A percentile compares a stretch with the other conserved stretches of the same genome.
Evolutionary conservation across 2,113 vertebrate genomes (phyloP).

Genomic region (Myotis lucifugus): DNA sequence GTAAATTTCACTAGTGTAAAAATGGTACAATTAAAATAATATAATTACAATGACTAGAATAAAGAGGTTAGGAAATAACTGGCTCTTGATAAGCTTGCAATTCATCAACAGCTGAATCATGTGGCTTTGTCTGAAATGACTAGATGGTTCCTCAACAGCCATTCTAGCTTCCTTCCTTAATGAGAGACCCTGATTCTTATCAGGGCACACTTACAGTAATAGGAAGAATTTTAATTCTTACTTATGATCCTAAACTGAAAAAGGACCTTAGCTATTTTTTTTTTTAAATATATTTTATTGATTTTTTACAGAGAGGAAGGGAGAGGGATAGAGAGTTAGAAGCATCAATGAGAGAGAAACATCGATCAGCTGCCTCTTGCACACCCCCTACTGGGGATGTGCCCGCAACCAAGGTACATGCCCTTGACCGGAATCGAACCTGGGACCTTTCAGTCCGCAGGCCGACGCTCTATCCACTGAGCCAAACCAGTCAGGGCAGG

Average conservation of each 20-base stretch:
- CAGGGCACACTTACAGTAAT: background rate
- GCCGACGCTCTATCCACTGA: no score
- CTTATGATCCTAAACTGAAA: background rate
- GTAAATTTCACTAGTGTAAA: conserved; percentile 9
- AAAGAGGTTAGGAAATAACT: background rate
- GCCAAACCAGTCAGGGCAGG: no score
- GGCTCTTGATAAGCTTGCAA: background rate
- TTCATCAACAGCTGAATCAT: background rate
- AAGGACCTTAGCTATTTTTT: background rate
- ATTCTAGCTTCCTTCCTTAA: background rate
- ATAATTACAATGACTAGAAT: conserved; percentile 12
- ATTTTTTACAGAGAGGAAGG: no score
- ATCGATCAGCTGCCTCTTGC: no score
- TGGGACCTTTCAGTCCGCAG: no score
- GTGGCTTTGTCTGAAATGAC: background rate
- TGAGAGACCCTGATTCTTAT: background rate
- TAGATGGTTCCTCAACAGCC: background rate
- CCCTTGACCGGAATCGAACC: no score
- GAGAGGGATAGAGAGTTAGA: no score
- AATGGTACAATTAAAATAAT: background rate
- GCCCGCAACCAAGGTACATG: no score
- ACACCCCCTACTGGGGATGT: no score
- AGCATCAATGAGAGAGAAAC: no score
- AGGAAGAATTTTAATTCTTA: background rate
- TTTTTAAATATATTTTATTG: no score